These are phyloP conservation scores for Chiloscyllium plagiosum DNA, from an alignment of 2,113 vertebrate species.

Conservation along the genomic window DNA sequence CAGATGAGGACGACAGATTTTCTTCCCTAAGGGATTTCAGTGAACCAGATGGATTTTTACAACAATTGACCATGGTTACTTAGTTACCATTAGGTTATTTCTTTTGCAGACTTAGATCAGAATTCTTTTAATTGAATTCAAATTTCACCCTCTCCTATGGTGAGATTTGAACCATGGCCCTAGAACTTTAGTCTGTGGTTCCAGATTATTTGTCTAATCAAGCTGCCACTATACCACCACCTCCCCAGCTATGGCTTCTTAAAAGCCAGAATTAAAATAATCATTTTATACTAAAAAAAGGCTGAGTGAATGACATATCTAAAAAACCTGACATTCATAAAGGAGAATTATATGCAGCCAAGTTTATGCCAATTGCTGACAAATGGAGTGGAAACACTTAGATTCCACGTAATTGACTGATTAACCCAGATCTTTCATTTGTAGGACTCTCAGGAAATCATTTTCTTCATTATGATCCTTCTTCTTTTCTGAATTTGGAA, in stretches of 20 bases:
- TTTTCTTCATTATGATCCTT: background rate
- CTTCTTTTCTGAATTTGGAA: background rate
- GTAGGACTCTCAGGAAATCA: background rate
- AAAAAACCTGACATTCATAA: background rate
- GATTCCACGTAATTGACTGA: background rate
- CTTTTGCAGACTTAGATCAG: too few relatives aligned
- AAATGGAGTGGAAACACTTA: background rate
- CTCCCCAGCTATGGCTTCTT: background rate
- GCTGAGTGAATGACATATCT: background rate
- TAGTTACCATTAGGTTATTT: too few relatives aligned
- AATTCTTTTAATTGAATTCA: too few relatives aligned
- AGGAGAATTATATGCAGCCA: background rate
- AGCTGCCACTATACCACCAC: too few relatives aligned
- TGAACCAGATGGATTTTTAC: too few relatives aligned
- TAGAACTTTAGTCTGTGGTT: too few relatives aligned
- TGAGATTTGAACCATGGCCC: too few relatives aligned
- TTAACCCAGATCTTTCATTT: background rate
- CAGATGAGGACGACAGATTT: too few relatives aligned
- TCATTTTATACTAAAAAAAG: background rate
- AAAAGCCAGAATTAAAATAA: background rate
- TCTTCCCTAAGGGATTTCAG: too few relatives aligned
- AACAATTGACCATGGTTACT: too few relatives aligned
- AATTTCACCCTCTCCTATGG: too few relatives aligned
- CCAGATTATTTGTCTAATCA: too few relatives aligned
- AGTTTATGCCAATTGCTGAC: background rate